Conservation (phyloP, 2,888 invertebrate species). For the Drosophila ezoana region DNA sequence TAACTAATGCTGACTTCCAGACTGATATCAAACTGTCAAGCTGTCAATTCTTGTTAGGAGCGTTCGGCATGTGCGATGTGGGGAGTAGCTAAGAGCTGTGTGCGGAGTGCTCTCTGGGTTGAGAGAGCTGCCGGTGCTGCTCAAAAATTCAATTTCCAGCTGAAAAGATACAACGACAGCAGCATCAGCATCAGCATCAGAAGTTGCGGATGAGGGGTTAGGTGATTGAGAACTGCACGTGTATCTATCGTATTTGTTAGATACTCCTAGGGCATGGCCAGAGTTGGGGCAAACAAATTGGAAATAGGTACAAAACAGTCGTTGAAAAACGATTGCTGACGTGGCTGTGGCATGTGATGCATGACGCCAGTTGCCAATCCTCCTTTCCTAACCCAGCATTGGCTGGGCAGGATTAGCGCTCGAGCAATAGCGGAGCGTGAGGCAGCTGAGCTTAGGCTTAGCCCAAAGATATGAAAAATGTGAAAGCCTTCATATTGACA, state of each 20-base stretch:
- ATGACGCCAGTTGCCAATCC: conserved; percentile 27
- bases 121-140: conserved; percentile 54
- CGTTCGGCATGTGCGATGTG: conserved; percentile 45
- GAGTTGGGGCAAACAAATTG: conserved; percentile 61
- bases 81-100: conserved; percentile 8
- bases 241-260: conserved; percentile 22
- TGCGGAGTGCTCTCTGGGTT: no score
- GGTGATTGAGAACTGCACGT: conserved; percentile 16
- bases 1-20: conserved; percentile 76
- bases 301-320: conserved; percentile 71
- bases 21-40: conserved; percentile 78
- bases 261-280: conserved; percentile 9
- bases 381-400: background rate
- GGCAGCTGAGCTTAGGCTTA: conserved; percentile 11
- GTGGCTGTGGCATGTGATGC: conserved; percentile 58
- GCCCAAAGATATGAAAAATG: conserved; percentile 52
- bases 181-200: background rate
- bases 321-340: conserved; percentile 77
- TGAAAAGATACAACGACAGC: conserved; percentile 65
- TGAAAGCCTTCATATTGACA: conserved; percentile 57
- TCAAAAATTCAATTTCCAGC: conserved; percentile 80
- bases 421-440: background rate
- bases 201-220: no score
- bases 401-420: conserved; percentile 41
- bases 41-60: conserved; percentile 76